phyloP scores from a whole-genome alignment of 1,140 invertebrate species.

The Achroia grisella region DNA sequence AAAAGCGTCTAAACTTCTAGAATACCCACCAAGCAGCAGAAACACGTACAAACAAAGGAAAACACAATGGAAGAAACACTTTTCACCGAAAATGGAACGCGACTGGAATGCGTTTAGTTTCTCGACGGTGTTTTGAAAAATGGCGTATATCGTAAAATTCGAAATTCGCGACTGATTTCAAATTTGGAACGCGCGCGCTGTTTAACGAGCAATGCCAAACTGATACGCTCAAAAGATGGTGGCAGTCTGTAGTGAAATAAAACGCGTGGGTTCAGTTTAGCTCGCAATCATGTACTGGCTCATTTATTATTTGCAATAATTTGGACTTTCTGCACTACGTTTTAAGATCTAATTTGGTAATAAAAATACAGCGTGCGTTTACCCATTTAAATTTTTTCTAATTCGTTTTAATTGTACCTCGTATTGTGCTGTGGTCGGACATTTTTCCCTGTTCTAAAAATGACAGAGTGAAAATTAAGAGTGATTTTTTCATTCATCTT shows the following conservation, averaged over 20 bases:
- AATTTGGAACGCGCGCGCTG: conserved; percentile 41
- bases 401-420: conserved; percentile 22
- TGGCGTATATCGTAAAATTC: conserved; percentile 11
- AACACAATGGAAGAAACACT: conserved; percentile 3
- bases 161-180: conserved; percentile 19
- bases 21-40: no score
- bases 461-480: no score
- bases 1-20: no score
- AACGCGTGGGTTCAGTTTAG: conserved; percentile 49
- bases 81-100: conserved; percentile 6
- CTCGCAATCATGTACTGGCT: conserved; percentile 44
- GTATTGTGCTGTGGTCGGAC: conserved; percentile 1
- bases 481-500: no score
- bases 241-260: conserved; percentile 43
- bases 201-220: conserved; percentile 27
- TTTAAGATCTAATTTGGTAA: conserved; percentile 3
- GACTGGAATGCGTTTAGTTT: no score
- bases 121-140: not conserved
- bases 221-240: conserved; percentile 39
- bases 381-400: conserved; percentile 21
- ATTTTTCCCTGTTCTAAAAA: not conserved
- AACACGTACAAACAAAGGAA: not conserved
- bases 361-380: conserved; percentile 1
- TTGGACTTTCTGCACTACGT: conserved; percentile 1
- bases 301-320: conserved; percentile 2